Conservation (phyloP, 2,797 vertebrate genomes). For the Diplodus puntazzo region DNA sequence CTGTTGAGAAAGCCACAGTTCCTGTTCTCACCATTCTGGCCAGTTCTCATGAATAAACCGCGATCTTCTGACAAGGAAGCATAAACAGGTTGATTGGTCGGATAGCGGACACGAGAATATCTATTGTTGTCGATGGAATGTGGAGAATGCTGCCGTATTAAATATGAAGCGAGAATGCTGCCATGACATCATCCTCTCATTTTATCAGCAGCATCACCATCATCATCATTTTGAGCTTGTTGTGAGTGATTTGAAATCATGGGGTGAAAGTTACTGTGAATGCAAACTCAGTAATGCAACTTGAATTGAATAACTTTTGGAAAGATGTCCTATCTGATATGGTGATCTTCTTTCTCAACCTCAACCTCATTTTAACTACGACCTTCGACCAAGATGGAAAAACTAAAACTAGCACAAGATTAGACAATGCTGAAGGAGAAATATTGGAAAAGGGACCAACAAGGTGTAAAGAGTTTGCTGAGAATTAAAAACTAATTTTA, state of each 20-base stretch:
- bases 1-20: constrained; percentile 59
- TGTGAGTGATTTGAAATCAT: constrained; percentile 24
- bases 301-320: neutral
- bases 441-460: neutral
- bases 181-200: constrained; percentile 40
- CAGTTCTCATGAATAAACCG: constrained; percentile 68
- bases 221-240: constrained; percentile 17
- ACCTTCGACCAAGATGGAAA: neutral
- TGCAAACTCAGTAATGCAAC: neutral
- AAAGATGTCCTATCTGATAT: neutral
- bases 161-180: constrained; percentile 47
- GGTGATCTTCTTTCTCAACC: neutral
- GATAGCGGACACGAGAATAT: constrained; percentile 62
- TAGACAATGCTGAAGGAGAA: neutral
- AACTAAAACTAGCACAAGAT: neutral
- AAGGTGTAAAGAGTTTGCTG: neutral
- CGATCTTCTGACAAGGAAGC: constrained; percentile 68
- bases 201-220: constrained; percentile 15
- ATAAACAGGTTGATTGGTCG: constrained; percentile 71
- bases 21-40: constrained; percentile 75
- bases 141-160: constrained; percentile 66
- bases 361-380: no score
- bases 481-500: neutral
- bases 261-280: neutral
- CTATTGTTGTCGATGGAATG: constrained; percentile 78